Conservation (phyloP, 2,888 invertebrate species). For the Limnephilus rhombicus region DNA sequence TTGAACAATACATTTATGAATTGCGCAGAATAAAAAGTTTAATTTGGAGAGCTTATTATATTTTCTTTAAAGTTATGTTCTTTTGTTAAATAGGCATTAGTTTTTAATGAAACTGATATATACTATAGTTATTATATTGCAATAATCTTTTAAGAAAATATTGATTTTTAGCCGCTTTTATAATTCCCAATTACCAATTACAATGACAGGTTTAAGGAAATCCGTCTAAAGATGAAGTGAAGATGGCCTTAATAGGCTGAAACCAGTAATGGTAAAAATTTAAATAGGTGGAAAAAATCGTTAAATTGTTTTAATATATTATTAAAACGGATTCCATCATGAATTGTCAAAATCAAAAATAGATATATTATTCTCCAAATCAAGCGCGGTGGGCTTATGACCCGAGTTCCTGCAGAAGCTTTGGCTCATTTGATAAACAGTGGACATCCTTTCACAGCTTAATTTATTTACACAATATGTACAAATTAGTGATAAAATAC, state of each 20-base stretch:
- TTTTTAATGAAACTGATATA: not conserved
- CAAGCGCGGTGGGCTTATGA: not conserved
- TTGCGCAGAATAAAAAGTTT: not conserved
- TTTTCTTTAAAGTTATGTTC: not conserved
- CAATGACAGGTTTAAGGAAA: no score
- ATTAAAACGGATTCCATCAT: no score
- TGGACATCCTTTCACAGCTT: not conserved
- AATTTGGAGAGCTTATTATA: not conserved
- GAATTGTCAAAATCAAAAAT: no score
- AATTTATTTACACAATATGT: not conserved
- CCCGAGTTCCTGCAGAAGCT: not conserved
- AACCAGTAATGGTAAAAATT: no score
- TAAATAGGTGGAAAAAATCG: no score
- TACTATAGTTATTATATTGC: not conserved
- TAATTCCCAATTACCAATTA: no score
- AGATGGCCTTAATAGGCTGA: no score
- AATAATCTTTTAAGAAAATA: not conserved
- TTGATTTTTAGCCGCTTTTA: not conserved
- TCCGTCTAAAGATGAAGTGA: no score
- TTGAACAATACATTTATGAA: not conserved
- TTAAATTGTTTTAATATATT: no score
- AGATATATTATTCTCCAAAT: not conserved
- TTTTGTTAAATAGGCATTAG: not conserved
- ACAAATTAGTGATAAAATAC: not conserved
- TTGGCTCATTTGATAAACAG: not conserved